A percentile compares a stretch with the other conserved stretches of the same genome.
Conservation (phyloP, 2,888 invertebrate species). For the Netelia inedita region DNA sequence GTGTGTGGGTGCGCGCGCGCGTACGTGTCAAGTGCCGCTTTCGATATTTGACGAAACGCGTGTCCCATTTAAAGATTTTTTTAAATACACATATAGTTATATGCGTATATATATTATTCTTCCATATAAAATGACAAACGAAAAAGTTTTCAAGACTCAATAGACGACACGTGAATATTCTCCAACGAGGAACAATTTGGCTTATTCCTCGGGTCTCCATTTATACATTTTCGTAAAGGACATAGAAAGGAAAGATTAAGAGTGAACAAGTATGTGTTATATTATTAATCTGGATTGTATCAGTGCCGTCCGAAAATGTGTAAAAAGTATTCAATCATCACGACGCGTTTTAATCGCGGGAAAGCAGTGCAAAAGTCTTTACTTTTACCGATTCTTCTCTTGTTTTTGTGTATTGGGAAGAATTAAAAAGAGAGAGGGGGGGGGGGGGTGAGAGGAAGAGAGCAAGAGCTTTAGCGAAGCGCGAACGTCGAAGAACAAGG, state of each 20-base stretch:
- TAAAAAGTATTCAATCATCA: slow-evolving; percentile 37
- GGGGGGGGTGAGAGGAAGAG: background rate
- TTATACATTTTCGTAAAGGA: slow-evolving; percentile 51
- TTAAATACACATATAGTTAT: slow-evolving; percentile 38
- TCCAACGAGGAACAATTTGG: slow-evolving; percentile 49
- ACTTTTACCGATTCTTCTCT: slow-evolving; percentile 19
- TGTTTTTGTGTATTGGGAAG: slow-evolving; percentile 14
- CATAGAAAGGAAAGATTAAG: slow-evolving; percentile 35
- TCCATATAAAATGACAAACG: slow-evolving; percentile 1
- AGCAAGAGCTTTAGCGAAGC: slow-evolving; percentile 1
- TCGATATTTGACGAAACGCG: slow-evolving; percentile 46
- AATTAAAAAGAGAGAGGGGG: background rate
- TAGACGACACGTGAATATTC: slow-evolving; percentile 48
- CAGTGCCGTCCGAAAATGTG: slow-evolving; percentile 48
- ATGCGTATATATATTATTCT: slow-evolving; percentile 14
- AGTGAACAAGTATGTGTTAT: slow-evolving; percentile 51
- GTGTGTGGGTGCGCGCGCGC: too few relatives aligned
- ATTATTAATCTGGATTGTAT: slow-evolving; percentile 24
- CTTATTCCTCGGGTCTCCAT: slow-evolving; percentile 39
- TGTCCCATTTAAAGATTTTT: slow-evolving; percentile 44
- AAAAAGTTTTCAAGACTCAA: slow-evolving; percentile 39
- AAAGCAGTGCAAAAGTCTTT: slow-evolving; percentile 1
- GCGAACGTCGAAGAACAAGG: slow-evolving; percentile 19
- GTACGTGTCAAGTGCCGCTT: slow-evolving; percentile 39
- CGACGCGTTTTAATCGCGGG: slow-evolving; percentile 17